phyloP scores from a whole-genome alignment of 1,140 invertebrate genomes.

The Chionoecetes opilio region DNA sequence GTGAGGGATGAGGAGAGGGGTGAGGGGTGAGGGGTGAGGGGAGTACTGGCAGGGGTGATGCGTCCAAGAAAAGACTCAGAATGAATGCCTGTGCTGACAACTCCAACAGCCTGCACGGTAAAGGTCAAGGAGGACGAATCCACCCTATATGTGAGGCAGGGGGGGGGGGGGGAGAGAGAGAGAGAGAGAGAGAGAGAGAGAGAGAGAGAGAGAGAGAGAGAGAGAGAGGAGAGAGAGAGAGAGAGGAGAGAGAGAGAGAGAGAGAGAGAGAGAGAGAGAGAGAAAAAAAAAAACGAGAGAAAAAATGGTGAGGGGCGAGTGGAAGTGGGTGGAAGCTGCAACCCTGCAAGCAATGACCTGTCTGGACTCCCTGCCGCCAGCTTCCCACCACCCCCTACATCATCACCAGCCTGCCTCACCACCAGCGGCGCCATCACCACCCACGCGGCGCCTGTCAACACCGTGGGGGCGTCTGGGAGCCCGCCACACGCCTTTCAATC shows the following conservation, averaged over 20 bases:
- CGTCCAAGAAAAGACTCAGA: background rate
- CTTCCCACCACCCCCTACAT: background rate
- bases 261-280: no score
- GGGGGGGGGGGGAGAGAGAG: no score
- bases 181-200: no score
- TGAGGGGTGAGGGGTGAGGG: no score
- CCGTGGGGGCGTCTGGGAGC: background rate
- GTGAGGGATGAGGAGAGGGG: no score
- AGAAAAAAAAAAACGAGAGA: no score
- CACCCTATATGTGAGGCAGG: background rate
- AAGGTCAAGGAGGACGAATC: background rate
- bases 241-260: no score
- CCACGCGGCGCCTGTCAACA: background rate
- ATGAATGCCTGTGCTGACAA: background rate
- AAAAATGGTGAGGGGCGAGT: no score
- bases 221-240: no score
- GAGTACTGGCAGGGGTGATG: background rate
- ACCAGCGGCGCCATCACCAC: background rate
- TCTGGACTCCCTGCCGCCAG: slow-evolving; percentile 31
- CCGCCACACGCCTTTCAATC: background rate
- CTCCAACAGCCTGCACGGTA: background rate
- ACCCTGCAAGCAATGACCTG: slow-evolving; percentile 2
- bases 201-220: no score
- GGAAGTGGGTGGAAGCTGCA: background rate
- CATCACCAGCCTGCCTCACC: background rate